Conservation (phyloP, 1,140 invertebrate genomes). For the Drosophila saltans region DNA sequence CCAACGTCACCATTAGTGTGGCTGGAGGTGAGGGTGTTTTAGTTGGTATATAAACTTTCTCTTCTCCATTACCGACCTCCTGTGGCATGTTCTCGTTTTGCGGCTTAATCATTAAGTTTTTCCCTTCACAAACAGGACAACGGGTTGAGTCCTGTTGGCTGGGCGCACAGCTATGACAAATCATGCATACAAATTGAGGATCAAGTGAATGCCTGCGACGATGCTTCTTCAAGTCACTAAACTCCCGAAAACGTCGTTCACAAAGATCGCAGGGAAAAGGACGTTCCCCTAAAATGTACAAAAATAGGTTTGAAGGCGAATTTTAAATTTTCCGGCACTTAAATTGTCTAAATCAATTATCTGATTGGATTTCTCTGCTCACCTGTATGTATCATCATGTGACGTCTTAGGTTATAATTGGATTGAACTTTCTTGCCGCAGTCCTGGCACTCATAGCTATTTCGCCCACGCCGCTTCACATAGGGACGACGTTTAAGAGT, state of each 20-base stretch:
- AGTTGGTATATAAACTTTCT: conserved; percentile 1
- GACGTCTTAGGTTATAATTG: conserved; percentile 76
- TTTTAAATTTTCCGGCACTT: too few relatives aligned
- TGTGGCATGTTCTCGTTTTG: conserved; percentile 22
- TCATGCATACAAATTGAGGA: conserved; percentile 86
- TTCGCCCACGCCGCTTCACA: conserved; percentile 59
- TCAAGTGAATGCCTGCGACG: conserved; percentile 85
- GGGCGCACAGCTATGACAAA: conserved; percentile 62
- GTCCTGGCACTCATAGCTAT: conserved; percentile 69
- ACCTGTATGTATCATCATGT: conserved; percentile 83
- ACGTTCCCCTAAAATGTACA: conserved; percentile 67
- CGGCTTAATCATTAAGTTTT: conserved; percentile 61
- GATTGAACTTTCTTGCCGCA: conserved; percentile 81
- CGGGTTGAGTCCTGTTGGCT: conserved; percentile 72
- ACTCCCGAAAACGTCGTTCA: conserved; percentile 85
- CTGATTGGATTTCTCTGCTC: neutral
- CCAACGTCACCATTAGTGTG: conserved; percentile 49
- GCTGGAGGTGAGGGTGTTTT: conserved; percentile 18
- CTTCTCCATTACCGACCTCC: conserved; percentile 17
- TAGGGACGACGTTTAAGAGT: conserved; percentile 40
- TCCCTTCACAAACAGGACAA: conserved; percentile 69
- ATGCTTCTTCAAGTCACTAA: conserved; percentile 84
- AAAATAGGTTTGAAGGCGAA: too few relatives aligned
- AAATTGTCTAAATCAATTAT: too few relatives aligned
- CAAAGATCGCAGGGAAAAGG: conserved; percentile 84